These are phyloP conservation scores for Alauda arvensis DNA, from an alignment of 2,797 vertebrate species.

Conservation along the genomic window DNA sequence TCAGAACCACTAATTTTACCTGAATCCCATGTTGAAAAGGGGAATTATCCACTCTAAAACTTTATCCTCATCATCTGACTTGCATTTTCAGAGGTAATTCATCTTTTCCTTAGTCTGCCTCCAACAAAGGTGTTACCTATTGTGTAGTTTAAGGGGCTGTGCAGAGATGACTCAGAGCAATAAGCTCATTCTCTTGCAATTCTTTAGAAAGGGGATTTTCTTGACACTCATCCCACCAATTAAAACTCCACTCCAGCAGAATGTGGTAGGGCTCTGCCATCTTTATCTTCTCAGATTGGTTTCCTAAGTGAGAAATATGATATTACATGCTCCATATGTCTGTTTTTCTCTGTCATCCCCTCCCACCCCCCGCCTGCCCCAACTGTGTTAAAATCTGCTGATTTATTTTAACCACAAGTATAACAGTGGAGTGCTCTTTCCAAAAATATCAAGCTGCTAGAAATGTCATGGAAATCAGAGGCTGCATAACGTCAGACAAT, in stretches of 20 bases:
- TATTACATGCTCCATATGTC: conserved; percentile 1
- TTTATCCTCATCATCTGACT: conserved; percentile 52
- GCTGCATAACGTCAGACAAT: not conserved
- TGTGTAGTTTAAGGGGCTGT: not conserved
- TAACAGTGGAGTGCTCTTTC: conserved; percentile 1
- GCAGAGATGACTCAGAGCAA: conserved; percentile 30
- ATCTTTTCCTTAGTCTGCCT: conserved; percentile 20
- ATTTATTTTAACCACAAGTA: conserved; percentile 49
- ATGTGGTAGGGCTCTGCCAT: conserved; percentile 34
- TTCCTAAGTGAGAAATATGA: conserved; percentile 15
- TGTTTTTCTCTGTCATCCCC: not conserved
- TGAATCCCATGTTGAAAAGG: conserved; percentile 60
- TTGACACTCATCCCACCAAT: conserved; percentile 14
- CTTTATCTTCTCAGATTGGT: conserved; percentile 10
- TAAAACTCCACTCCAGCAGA: not conserved
- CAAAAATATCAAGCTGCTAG: conserved; percentile 24
- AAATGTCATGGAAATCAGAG: conserved; percentile 23
- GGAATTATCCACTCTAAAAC: conserved; percentile 52
- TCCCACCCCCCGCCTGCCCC: fast-evolving
- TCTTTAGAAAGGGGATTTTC: conserved; percentile 22
- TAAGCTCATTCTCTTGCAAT: not conserved
- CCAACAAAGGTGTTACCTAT: conserved; percentile 51
- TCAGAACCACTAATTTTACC: conserved; percentile 53
- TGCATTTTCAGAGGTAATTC: conserved; percentile 37
- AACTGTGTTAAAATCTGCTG: conserved; percentile 28